Evolutionary conservation across 2,113 vertebrate genomes (phyloP).

Genomic region (Strigops habroptila): DNA sequence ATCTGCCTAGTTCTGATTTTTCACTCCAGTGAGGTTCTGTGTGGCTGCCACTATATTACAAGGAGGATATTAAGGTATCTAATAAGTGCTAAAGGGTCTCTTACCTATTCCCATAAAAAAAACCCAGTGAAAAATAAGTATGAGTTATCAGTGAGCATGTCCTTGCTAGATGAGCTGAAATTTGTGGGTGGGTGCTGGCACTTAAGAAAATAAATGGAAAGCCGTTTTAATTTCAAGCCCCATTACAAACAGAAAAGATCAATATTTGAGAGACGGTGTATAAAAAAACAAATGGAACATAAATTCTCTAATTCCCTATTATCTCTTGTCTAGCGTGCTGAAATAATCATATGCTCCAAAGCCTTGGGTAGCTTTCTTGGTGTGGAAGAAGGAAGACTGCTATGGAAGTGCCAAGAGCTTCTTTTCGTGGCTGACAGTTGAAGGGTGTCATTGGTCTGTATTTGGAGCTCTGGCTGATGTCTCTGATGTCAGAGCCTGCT

Average conservation of each 20-base stretch:
- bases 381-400: neutral
- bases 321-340: neutral
- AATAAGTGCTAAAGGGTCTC: neutral
- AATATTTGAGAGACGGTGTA: neutral
- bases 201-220: conserved; percentile 14
- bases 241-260: neutral
- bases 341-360: neutral
- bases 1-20: neutral
- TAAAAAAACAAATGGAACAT: neutral
- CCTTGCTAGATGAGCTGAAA: neutral
- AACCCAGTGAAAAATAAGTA: neutral
- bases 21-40: neutral
- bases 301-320: neutral
- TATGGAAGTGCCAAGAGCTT: neutral
- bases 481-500: neutral
- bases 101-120: neutral
- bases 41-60: neutral
- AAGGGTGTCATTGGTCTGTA: neutral
- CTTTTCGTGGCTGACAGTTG: neutral
- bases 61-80: neutral
- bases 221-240: conserved; percentile 41
- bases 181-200: neutral
- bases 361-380: neutral
- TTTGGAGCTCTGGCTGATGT: neutral
- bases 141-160: neutral